Percentiles rank a stretch among this genome's conserved stretches.
Evolutionary conservation across 2,888 invertebrate genomes (phyloP).

Genomic region (Griposia aprilina): DNA sequence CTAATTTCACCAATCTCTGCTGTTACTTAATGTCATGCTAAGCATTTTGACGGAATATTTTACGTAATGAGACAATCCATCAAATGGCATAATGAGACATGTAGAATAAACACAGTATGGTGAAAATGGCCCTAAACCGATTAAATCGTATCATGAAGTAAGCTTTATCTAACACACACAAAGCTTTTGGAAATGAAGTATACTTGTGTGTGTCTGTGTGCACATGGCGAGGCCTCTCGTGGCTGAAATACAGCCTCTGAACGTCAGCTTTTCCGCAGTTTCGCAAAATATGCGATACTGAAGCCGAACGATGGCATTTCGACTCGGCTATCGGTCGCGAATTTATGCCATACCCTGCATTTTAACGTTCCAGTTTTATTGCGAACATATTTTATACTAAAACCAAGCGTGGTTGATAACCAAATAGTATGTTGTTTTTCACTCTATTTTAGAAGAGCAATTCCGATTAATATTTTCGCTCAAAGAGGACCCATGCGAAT

Average conservation of each 20-base stretch:
- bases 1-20: no score
- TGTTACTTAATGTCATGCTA: no score
- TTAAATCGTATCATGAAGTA: constrained; percentile 19
- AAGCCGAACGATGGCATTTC: constrained; percentile 58
- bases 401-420: constrained; percentile 1
- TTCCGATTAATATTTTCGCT: constrained; percentile 2
- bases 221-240: constrained; percentile 39
- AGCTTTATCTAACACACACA: constrained; percentile 35
- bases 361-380: constrained; percentile 35
- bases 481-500: neutral
- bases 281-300: constrained; percentile 73
- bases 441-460: neutral
- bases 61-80: no score
- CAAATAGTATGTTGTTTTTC: neutral
- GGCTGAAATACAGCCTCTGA: constrained; percentile 70
- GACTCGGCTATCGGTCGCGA: constrained; percentile 52
- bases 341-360: constrained; percentile 59
- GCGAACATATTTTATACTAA: constrained; percentile 27
- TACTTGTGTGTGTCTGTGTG: constrained; percentile 15
- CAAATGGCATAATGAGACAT: no score
- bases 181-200: constrained; percentile 34
- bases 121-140: constrained; percentile 14
- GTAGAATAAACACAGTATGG: no score
- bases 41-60: no score
- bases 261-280: constrained; percentile 69